These are phyloP conservation scores for Spodoptera picta DNA, from an alignment of 2,888 invertebrate genomes.

Conservation along the genomic window DNA sequence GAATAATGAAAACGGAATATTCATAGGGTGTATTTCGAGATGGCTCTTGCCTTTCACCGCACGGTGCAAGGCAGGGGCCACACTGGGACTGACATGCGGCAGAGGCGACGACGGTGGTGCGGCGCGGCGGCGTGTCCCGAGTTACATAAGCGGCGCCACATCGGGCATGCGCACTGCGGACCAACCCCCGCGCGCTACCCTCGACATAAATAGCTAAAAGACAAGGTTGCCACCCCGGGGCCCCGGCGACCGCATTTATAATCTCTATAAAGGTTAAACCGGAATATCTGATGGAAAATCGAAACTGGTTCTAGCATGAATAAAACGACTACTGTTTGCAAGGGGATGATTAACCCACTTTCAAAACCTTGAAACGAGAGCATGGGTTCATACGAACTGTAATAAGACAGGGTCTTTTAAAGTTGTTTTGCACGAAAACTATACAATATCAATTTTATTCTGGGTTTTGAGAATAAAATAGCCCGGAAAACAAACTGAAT, in stretches of 20 bases:
- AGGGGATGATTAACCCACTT: slow-evolving; percentile 59
- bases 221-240: slow-evolving; percentile 87
- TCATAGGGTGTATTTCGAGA: slow-evolving; percentile 21
- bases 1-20: slow-evolving; percentile 25
- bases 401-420: slow-evolving; percentile 2
- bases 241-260: slow-evolving; percentile 85
- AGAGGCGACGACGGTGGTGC: slow-evolving; percentile 62
- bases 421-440: not conserved
- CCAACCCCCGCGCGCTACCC: slow-evolving; percentile 79
- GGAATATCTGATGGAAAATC: slow-evolving; percentile 83
- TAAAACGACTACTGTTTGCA: slow-evolving; percentile 64
- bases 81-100: slow-evolving; percentile 61
- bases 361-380: slow-evolving; percentile 42
- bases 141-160: slow-evolving; percentile 83
- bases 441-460: slow-evolving; percentile 4
- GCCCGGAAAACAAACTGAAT: not conserved
- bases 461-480: not conserved
- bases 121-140: slow-evolving; percentile 66
- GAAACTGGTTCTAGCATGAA: slow-evolving; percentile 74
- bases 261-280: slow-evolving; percentile 87
- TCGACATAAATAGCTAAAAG: slow-evolving; percentile 88
- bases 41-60: slow-evolving; percentile 24
- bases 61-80: slow-evolving; percentile 46
- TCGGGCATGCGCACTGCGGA: slow-evolving; percentile 80
- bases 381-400: slow-evolving; percentile 8